Evolutionary conservation across 2,888 invertebrate species (phyloP), one percentile per base, ranked within the genome.

Genomic region (Caenorhabditis macrosperma): DNA sequence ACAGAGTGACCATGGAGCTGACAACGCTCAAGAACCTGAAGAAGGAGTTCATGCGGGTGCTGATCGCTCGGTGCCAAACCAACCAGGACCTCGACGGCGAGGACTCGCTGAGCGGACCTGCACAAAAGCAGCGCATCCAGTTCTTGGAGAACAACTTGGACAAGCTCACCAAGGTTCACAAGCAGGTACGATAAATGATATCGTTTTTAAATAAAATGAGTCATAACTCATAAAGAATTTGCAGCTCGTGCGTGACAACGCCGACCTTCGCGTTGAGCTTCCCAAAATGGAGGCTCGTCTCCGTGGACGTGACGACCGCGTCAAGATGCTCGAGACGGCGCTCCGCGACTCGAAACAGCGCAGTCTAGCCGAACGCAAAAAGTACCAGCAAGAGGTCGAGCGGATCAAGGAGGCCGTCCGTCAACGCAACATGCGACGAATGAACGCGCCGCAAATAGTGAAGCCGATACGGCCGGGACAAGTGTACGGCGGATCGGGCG

Each of bases 61-160:
- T 97, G 83, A 96, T 96, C 93, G 95, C 94, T 82, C 90, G 93
- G 76, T 93, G 94, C 83, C 90, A 93, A 93, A 52, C 50, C 9
- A 61, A 48, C 30, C 68, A 76, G 57, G 79, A 81, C 59, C 67
- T 46, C 10, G 85, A 77, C 44, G 80, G 67, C 30, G 86, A 90
- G 24, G 90, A 90, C 26, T 89, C 89, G 48, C 85, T 90, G 72
- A 78, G 86, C 22, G 90, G 89, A n/a, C 88, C 97, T 85, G 98
- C 97, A 26, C 99, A 99, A 92, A 97, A 96, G 92, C 99, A 99
- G 92, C 98, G 99, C 93, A 99, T 99, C 91, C 96, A 95, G 89
- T 99, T 99, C 94, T 93, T 99, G 90, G 99, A 99, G 93, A 99
- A 97, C 93, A 99, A 99, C 92, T 93, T 99, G 90, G 99, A 99